These are phyloP conservation scores for Euthynnus affinis DNA, from an alignment of 2,797 vertebrate genomes.

Conservation along the genomic window DNA sequence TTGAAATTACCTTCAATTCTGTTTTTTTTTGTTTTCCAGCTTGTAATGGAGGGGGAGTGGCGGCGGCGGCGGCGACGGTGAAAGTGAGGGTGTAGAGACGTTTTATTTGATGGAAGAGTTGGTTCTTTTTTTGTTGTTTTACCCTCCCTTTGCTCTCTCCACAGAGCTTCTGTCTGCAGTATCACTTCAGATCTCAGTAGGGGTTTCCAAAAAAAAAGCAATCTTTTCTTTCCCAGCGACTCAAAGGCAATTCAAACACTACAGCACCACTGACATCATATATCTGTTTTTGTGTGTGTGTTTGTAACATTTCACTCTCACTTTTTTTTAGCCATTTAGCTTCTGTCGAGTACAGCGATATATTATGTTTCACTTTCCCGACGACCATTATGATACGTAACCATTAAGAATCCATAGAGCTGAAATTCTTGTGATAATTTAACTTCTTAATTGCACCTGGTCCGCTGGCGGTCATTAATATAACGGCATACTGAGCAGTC, in stretches of 20 bases:
- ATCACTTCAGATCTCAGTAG: conserved; percentile 52
- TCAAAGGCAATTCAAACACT: conserved; percentile 43
- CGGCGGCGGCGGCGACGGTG: conserved; percentile 2
- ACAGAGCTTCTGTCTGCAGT: conserved; percentile 20
- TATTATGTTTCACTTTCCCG: conserved; percentile 1
- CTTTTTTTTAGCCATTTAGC: not conserved
- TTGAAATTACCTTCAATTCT: conserved; percentile 68
- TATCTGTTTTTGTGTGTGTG: conserved; percentile 10
- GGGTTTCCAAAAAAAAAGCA: conserved; percentile 38
- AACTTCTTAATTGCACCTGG: conserved; percentile 18
- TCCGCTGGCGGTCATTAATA: conserved; percentile 15
- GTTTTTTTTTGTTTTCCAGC: not conserved
- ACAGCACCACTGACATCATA: conserved; percentile 40
- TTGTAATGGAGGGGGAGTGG: not conserved
- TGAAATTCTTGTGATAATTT: conserved; percentile 2
- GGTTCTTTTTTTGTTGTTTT: conserved; percentile 36
- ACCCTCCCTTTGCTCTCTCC: conserved; percentile 7
- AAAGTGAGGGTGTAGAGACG: conserved; percentile 14
- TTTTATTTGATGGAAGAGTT: conserved; percentile 35
- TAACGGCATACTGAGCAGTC: conserved; percentile 6
- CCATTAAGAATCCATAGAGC: not conserved
- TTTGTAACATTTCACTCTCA: not conserved
- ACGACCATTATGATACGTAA: not conserved
- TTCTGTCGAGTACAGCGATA: not conserved
- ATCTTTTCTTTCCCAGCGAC: conserved; percentile 24